Base-by-base conservation (phyloP, 1,140 invertebrate genomes). In the Sarcophaga peregrina region DNA sequence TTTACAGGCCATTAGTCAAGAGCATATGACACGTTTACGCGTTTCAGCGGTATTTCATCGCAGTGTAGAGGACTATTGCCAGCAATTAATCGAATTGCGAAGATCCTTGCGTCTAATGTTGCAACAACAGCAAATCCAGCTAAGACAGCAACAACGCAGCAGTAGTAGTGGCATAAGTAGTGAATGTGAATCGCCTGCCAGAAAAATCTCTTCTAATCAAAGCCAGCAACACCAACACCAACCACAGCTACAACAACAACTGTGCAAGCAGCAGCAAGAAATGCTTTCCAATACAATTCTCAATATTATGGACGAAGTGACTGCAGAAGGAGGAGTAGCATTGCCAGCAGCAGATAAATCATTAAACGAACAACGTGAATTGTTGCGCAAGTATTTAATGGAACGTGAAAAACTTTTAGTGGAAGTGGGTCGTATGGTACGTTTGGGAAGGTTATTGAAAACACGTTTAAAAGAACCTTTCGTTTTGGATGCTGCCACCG, bases 41-140 rank as follows among this genome's bases (percentile, higher is more conserved):
- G 95, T 96, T 8, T 95, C 94, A 0, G 94, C 94, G 13, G 94
- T 96, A 58, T 96, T 96, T 86, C 93, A 96, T 89, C 92, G 94
- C 83, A 95, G 93, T 80, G 93, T 96, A 68, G 93, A 95, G 86
- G 94, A 95, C 88, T 93, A 94, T 75, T 94, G 93, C 83, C 91
- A 89, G 45, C 92, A 93, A 85, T 84, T 95, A 62, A 87, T 91
- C 15, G 92, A 94, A 82, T 86, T 95, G 48, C 91, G 92, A 15
- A 91, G 92, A 50, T 90, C 91, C 3, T 91, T 93, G n/a, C 91
- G 89, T 73, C 91, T 86, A 89, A 91, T 86, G 48, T 86, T 86
- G 50, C 85, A 83, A 48, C 85, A 88, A 8, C 87, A 86, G n/a
- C 83, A 86, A 84, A 10, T 45, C 3, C 75, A 84, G 82, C 80